phyloP scores from a whole-genome alignment of 30 jellyfish, hydroid and myxozoan species.

The Hydractinia symbiolongicarpus region DNA sequence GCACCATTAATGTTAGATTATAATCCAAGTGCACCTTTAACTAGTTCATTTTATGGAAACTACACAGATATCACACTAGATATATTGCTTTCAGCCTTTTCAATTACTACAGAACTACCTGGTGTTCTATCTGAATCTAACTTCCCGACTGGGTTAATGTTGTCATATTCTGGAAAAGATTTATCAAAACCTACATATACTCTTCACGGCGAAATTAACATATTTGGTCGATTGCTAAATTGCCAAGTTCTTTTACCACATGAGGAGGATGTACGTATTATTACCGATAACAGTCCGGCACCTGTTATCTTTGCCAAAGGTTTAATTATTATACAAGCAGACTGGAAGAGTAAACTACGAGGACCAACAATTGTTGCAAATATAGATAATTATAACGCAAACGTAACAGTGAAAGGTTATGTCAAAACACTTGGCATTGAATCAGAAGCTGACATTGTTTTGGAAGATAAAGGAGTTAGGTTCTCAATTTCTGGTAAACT shows the following conservation, averaged over 20 bases:
- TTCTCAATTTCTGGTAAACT: conserved; percentile 75
- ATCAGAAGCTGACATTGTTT: conserved; percentile 60
- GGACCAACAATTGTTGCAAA: conserved; percentile 87
- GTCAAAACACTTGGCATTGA: conserved; percentile 83
- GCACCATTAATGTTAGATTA: conserved; percentile 70
- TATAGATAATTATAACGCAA: conserved; percentile 65
- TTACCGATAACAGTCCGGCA: conserved; percentile 97
- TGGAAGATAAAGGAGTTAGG: conserved; percentile 65
- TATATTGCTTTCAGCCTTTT: conserved; percentile 68
- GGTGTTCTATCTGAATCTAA: conserved; percentile 59
- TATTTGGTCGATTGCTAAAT: conserved; percentile 66
- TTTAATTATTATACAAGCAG: conserved; percentile 71
- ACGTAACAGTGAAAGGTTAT: conserved; percentile 71
- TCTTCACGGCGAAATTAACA: conserved; percentile 77
- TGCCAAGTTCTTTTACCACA: conserved; percentile 61
- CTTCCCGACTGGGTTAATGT: conserved; percentile 84
- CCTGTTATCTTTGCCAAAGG: conserved; percentile 95
- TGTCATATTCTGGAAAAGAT: conserved; percentile 60
- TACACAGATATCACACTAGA: conserved; percentile 51
- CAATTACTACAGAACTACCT: conserved; percentile 71
- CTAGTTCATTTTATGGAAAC: conserved; percentile 75
- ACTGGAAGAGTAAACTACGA: conserved; percentile 44
- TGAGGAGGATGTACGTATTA: conserved; percentile 52
- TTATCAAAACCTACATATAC: conserved; percentile 21
- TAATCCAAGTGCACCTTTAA: conserved; percentile 63